These are phyloP conservation scores for Strix uralensis DNA, from an alignment of 2,113 vertebrate genomes.

Conservation along the genomic window DNA sequence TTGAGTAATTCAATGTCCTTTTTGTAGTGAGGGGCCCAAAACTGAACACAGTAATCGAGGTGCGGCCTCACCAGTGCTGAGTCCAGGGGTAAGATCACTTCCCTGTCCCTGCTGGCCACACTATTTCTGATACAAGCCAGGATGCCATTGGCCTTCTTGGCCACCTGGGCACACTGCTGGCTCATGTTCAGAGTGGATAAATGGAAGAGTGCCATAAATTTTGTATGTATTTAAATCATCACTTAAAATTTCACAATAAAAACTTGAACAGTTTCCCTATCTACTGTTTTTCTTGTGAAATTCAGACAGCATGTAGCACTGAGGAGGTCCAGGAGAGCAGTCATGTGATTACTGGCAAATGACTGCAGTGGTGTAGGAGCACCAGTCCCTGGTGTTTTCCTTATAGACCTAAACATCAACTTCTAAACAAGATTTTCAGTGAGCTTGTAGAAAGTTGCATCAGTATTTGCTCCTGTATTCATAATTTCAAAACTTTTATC, in stretches of 20 bases:
- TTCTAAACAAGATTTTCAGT: background rate
- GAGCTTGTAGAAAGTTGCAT: background rate
- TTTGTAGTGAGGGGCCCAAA: too few relatives aligned
- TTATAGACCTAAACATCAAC: background rate
- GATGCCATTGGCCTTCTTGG: too few relatives aligned
- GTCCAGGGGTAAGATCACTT: too few relatives aligned
- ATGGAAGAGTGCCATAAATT: background rate
- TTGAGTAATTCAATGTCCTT: too few relatives aligned
- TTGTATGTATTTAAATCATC: background rate
- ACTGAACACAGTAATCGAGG: too few relatives aligned
- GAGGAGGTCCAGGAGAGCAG: background rate
- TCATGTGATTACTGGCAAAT: background rate
- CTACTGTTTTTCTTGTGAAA: background rate
- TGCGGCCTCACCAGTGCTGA: too few relatives aligned
- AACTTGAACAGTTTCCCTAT: background rate
- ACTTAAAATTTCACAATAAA: background rate
- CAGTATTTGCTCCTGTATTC: background rate
- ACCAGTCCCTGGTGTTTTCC: background rate
- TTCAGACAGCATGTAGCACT: background rate
- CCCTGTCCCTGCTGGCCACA: too few relatives aligned
- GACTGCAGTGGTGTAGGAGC: background rate
- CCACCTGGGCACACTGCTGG: too few relatives aligned
- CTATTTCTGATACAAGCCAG: too few relatives aligned
- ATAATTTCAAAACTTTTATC: background rate
- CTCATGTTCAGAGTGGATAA: background rate